Conservation (phyloP, 2,113 vertebrate species). For the Tragelaphus scriptus region DNA sequence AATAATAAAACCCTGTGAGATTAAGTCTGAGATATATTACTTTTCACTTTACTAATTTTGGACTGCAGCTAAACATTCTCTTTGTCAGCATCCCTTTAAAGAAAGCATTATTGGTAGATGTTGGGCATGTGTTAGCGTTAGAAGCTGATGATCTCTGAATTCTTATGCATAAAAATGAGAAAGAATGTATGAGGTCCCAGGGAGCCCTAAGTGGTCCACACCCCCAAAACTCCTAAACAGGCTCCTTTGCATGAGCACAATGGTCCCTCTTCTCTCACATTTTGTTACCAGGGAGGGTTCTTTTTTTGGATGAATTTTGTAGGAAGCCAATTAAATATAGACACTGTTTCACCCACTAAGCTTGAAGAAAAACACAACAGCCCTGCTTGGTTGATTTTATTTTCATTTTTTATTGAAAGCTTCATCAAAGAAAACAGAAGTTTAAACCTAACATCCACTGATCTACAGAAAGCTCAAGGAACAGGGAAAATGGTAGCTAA, state of each 20-base stretch:
- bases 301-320: not conserved
- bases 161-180: not conserved
- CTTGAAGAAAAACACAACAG: constrained; percentile 66
- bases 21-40: not conserved
- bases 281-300: not conserved
- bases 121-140: not conserved
- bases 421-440: constrained; percentile 98
- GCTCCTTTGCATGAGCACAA: not conserved
- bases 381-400: constrained; percentile 76
- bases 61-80: not conserved
- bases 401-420: constrained; percentile 97
- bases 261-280: not conserved
- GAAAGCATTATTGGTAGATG: not conserved
- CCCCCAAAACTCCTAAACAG: no score
- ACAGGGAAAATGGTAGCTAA: constrained; percentile 90
- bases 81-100: not conserved
- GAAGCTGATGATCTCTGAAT: not conserved
- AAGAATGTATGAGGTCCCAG: not conserved
- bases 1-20: not conserved
- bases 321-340: not conserved
- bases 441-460: constrained; percentile 97
- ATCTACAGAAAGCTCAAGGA: constrained; percentile 97
- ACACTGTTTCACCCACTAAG: not conserved
- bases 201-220: not conserved
- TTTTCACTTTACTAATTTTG: not conserved